Base-by-base conservation (phyloP, 2,888 invertebrate species). In the Torymus aiolomorphi region DNA sequence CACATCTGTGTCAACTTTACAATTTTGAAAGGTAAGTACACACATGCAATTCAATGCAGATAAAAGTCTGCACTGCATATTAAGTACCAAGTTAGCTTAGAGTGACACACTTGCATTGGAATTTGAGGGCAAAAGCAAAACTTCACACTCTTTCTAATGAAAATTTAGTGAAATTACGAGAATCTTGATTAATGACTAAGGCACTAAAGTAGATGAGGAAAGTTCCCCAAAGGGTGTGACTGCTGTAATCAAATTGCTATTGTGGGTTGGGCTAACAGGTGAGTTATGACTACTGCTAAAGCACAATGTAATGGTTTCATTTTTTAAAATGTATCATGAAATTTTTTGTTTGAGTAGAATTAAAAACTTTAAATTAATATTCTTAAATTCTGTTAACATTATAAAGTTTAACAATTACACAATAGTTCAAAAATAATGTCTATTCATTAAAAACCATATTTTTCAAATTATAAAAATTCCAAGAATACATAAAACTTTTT, bases 241-340 rank as follows among this genome's bases (percentile, higher is more conserved):
- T 52, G 49, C 18, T n/a, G 49, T 81, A 74, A 81, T 76, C 42
- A 71, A 81, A 78, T 66, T 66, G 52, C 61, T 80, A 54, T 52
- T 13, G 24, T 56, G 80, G 80, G 80, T 76, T 80, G 76, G 80
- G 80, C 69, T 51, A 76, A 71, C 52, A 51, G 31, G 42, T 67
- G 59, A 76, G 49, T 18, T 76, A 80, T 76, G 52, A 62, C 57
- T 18, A 4, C 42, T 63, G 16, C 57, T 69, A 69, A 57, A 75
- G 66, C 20, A 61, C 61, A 69, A 76, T 69, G 31, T 1, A 54
- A 18, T 31, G 20, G 42, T 42, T 42, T 42, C 42, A 42, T 42
- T 42, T 5, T 42, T 42, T 42, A 42, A 42, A 42, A 8, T 42
- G 42, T 42, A 42, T 8, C 42, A 42, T 42, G 42, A 42, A 42